Evolutionary conservation across 2,797 vertebrate genomes (phyloP), one percentile per base, ranked within the genome.

Genomic region (Leptoclinus maculatus): DNA sequence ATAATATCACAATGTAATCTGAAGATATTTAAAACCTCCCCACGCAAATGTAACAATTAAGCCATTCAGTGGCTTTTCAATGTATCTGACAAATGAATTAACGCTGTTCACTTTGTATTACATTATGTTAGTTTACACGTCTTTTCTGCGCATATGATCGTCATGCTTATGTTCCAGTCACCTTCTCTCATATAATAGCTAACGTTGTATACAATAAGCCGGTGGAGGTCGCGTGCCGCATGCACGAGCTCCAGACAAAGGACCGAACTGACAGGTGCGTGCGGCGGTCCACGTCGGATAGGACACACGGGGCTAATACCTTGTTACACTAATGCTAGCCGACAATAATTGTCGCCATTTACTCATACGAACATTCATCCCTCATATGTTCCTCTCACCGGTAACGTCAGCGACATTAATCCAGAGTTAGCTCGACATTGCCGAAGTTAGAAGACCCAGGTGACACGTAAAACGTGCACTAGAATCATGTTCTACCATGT

Each of bases 221-320:
- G 11, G 6, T 34, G 57, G 60, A 71, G 71, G 65, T 29, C 47
- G 29, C 27, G 43, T 25, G 70, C 1, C 39, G 38, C 32, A 5
- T 2, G 3, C 7, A 66, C 5, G 1, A 36, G 60, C 62, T 45
- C 32, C 62, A 80, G 54, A 88, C 83, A 88, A 88, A 89, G 71
- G 76, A 85, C 7, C 65, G 16, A 51, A 51, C 14, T 71, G 83
- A 82, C 87, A 87, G 83, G 79, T 74, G 77, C 34, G 32, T 19
- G 4, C 29, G 29, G 29, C 29, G 1, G 7, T 1, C 19, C 66
- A 49, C 29, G 57, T 11, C 12, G 14, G 64, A 57, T 27, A 74
- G 63, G 11, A 23, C 59, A 75, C 53, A 64, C 16, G 1, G 6
- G 5, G 36, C 1, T 8, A 36, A 49, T 2, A 1, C 29, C 23